Conservation (phyloP, 2,888 invertebrate species). For the Nysson spinosus region DNA sequence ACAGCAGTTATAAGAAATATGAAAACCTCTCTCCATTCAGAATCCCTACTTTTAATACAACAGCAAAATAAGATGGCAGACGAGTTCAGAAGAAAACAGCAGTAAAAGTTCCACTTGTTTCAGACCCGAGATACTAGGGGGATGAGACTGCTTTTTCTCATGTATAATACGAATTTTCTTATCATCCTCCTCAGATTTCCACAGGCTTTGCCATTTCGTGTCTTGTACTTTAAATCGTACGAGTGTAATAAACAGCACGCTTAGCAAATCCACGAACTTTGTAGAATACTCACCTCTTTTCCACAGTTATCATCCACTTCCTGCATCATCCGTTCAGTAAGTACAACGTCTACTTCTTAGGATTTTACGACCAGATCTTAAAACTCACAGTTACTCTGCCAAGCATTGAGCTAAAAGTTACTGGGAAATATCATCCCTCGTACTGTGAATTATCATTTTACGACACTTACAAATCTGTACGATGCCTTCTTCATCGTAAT, state of each 20-base stretch:
- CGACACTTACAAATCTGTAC: background rate
- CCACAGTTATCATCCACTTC: slow-evolving; percentile 4
- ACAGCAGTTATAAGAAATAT: no score
- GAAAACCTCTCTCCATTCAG: no score
- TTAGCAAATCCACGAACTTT: slow-evolving; percentile 4
- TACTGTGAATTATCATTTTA: slow-evolving; percentile 5
- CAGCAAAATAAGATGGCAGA: no score
- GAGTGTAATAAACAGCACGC: slow-evolving; percentile 12
- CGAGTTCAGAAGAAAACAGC: background rate
- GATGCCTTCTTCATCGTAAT: background rate
- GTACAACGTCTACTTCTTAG: slow-evolving; percentile 5
- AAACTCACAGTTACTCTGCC: slow-evolving; percentile 9
- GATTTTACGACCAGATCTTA: slow-evolving; percentile 14
- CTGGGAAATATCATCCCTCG: slow-evolving; percentile 5
- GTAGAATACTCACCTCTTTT: slow-evolving; percentile 9
- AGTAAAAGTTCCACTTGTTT: background rate
- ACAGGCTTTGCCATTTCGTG: background rate
- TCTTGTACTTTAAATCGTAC: slow-evolving; percentile 1
- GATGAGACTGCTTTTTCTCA: background rate
- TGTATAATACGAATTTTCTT: background rate
- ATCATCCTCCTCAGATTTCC: background rate
- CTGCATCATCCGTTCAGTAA: background rate
- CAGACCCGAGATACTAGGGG: background rate
- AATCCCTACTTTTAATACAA: no score
- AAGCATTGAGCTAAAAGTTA: background rate